Base-by-base conservation (phyloP, 2,113 vertebrate genomes). In the Engraulis encrasicolus region DNA sequence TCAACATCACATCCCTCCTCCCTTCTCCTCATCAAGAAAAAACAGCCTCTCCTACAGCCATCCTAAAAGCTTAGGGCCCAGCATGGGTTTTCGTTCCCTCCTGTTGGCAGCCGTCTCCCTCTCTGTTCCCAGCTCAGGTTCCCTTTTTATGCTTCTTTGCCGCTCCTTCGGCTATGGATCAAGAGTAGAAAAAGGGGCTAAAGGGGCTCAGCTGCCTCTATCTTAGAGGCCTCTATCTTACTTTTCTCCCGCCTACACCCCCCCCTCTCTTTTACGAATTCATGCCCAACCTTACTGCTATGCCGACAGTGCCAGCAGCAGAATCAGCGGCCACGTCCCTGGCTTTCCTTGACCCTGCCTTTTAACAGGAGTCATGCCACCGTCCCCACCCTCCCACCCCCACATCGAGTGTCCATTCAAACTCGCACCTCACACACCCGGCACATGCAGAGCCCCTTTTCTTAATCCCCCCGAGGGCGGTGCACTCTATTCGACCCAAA, bases 281-380 rank as follows among this genome's bases (percentile, higher is more conserved):
- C 54, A 58, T 58, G 54, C 54, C n/a, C 54, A 58, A 19, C 66
- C 27, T 14, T 74, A n/a, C 66, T 14, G 17, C 66, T 34, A 27
- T n/a, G n/a, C n/a, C n/a, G n/a, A n/a, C n/a, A n/a, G n/a, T n/a
- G n/a, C 66, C 27, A 31, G 23, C 31, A 74, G 66, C 66, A 31
- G 66, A 1, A 2, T 74, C n/a, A n/a, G n/a, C n/a, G n/a, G n/a
- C n/a, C n/a, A 17, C 15, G 66, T 74, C 66, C 66, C 66, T 74
- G 66, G 66, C 66, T 74, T 36, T 74, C 66, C 66, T 74, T 74
- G 66, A 74, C 66, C 66, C 61, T 66, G 1, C 58, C 66, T 74
- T 74, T 74, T 34, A 74, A 31, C 27, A 74, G 15, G 66, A 74
- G 66, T 31, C 27, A 34, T 74, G 66, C n/a, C 58, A 61, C 58